A percentile compares a stretch with the other conserved stretches of the same genome.
These are phyloP conservation scores for Heteromormyrus szaboi DNA, from an alignment of 2,797 vertebrate genomes.

Conservation along the genomic window DNA sequence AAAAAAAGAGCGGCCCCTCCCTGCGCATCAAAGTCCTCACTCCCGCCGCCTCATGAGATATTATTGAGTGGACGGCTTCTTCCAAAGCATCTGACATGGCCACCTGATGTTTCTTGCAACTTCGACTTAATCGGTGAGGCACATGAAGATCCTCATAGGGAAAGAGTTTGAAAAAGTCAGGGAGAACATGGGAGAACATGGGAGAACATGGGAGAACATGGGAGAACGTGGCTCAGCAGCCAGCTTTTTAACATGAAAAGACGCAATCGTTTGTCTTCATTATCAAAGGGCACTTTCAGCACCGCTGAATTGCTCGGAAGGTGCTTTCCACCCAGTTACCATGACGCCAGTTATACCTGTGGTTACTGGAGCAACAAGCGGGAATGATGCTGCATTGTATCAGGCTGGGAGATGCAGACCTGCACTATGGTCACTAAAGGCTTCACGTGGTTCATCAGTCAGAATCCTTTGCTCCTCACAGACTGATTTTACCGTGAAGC, in stretches of 20 bases:
- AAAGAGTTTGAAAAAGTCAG: slow-evolving; percentile 10
- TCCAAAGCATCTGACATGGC: neutral
- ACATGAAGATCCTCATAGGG: slow-evolving; percentile 8
- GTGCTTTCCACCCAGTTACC: slow-evolving; percentile 20
- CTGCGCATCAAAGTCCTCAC: neutral
- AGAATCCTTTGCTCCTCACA: slow-evolving; percentile 39
- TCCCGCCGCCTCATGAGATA: neutral
- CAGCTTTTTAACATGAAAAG: slow-evolving; percentile 30
- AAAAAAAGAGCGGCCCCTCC: neutral
- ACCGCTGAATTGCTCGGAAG: slow-evolving; percentile 25
- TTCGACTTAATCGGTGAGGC: neutral
- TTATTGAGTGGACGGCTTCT: neutral
- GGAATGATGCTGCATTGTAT: neutral
- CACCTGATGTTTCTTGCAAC: neutral
- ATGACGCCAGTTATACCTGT: neutral
- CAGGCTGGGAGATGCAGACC: neutral
- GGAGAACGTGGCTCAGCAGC: slow-evolving; percentile 5
- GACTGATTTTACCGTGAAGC: slow-evolving; percentile 28
- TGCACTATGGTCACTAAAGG: slow-evolving; percentile 35
- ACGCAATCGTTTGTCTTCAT: slow-evolving; percentile 41
- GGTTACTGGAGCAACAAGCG: neutral
- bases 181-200: slow-evolving; percentile 6
- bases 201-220: slow-evolving; percentile 6
- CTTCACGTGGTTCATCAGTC: slow-evolving; percentile 21
- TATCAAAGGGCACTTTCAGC: slow-evolving; percentile 32